Conservation (phyloP, 2,113 vertebrate species). For the Erythrocercus mccallii region DNA sequence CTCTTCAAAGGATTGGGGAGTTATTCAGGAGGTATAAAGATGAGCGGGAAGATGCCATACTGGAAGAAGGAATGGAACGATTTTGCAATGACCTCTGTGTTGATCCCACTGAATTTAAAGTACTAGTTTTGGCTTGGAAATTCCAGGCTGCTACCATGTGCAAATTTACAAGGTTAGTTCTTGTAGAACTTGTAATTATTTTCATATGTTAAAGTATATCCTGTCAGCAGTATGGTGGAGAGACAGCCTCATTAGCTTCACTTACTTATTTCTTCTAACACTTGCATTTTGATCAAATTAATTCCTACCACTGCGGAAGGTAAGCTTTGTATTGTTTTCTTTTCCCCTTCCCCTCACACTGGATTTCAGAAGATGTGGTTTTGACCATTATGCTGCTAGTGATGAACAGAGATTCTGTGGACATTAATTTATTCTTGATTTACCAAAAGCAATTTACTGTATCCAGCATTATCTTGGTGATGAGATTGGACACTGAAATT, state of each 20-base stretch:
- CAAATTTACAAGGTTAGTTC: slow-evolving; percentile 96
- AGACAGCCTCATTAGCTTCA: neutral
- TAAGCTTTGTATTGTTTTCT: neutral
- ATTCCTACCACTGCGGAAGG: neutral
- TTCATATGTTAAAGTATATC: slow-evolving; percentile 44
- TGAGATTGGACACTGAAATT: neutral
- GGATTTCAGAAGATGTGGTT: neutral
- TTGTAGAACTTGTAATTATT: slow-evolving; percentile 52
- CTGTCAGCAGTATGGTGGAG: slow-evolving; percentile 1
- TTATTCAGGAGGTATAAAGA: slow-evolving; percentile 94
- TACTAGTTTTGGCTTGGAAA: slow-evolving; percentile 98
- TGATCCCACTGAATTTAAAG: slow-evolving; percentile 96
- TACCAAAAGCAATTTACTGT: neutral
- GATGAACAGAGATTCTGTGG: neutral
- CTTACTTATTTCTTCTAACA: neutral
- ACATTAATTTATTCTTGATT: neutral
- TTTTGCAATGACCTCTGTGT: slow-evolving; percentile 97
- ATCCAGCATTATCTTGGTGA: neutral
- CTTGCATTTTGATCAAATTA: neutral
- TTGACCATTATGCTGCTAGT: neutral
- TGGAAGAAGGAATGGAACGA: slow-evolving; percentile 98
- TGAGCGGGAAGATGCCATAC: slow-evolving; percentile 90
- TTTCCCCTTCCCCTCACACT: neutral
- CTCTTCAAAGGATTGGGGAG: slow-evolving; percentile 84
- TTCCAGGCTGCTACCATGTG: slow-evolving; percentile 99